Conservation (phyloP, 2,113 vertebrate species). For the Rhinoptilus africanus region DNA sequence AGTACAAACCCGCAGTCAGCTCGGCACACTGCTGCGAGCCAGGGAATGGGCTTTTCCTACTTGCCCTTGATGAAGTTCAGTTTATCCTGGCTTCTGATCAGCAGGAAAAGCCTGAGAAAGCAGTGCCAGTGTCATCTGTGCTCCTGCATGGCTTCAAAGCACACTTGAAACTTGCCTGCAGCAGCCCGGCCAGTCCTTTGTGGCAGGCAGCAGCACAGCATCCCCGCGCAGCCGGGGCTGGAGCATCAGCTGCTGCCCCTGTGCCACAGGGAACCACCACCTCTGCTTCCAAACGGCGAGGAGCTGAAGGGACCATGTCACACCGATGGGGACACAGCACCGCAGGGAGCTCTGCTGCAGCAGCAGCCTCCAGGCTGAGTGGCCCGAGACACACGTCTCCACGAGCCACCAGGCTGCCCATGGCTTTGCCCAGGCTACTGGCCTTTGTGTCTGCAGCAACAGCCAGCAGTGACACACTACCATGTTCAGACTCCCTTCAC, state of each 20-base stretch:
- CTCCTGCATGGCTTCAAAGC: neutral
- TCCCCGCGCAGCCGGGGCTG: rapidly evolving
- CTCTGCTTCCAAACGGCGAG: neutral
- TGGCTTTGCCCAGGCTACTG: neutral
- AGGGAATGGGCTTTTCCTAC: neutral
- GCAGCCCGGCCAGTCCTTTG: rapidly evolving
- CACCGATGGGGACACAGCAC: neutral
- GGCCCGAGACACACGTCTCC: neutral
- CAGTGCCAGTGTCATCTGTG: neutral
- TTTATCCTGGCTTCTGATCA: neutral
- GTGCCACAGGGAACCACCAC: neutral
- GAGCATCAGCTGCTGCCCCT: neutral
- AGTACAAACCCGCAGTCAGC: neutral
- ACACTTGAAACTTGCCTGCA: rapidly evolving
- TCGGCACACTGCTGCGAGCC: rapidly evolving
- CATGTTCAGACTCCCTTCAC: neutral
- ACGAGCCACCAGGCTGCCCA: neutral
- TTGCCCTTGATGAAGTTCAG: neutral
- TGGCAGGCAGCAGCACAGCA: neutral
- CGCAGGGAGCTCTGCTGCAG: neutral
- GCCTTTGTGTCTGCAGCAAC: neutral
- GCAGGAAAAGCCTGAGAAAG: slow-evolving; percentile 7
- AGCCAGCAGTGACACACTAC: neutral
- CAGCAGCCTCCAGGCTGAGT: neutral
- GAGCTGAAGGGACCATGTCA: rapidly evolving